Evolutionary conservation across 2,113 vertebrate genomes (phyloP), one percentile per base, ranked within the genome.

Genomic region (Psophia crepitans): DNA sequence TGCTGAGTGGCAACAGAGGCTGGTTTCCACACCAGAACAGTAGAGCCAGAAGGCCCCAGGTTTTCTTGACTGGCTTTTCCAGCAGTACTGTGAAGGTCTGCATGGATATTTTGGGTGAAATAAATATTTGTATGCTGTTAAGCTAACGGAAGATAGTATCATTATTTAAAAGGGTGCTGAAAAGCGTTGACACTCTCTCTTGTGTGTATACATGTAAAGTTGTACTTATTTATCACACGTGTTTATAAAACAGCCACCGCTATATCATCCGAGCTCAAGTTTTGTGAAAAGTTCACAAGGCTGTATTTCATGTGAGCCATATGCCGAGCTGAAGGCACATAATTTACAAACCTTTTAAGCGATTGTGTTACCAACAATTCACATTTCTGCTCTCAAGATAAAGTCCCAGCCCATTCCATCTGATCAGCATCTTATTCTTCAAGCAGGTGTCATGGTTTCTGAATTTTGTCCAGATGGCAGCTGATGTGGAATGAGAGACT

Each of bases 281-380:
- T 97, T 81, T 97, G 91, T 69, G 97, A 90, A 96, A 97, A 97
- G 96, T 94, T 97, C 96, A 96, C 93, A 84, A 87, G 90, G 89
- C 95, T 63, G 27, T 97, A 97, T 97, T 97, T 97, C 89, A 96
- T 83, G 23, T 20, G 60, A 96, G 85, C 97, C 96, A 97, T 97
- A 97, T 97, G 97, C 90, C 95, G 63, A 94, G 86, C 84, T 89
- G 94, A 97, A 97, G 79, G 96, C 89, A 85, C 74, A 85, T 97
- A 95, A 97, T 97, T 97, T 97, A 97, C 86, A 97, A 97, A 85
- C 93, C 97, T 97, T 97, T 97, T 96, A 97, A 97, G 91, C 1
- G 13, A 97, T 96, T 97, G 93, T 96, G 86, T 97, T 97, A 96
- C 94, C 89, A 97, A 89, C 93, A 87, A 94, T 90, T 93, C 93